These are phyloP conservation scores for Gambusia holbrooki DNA, from an alignment of 2,113 vertebrate species.

Conservation along the genomic window DNA sequence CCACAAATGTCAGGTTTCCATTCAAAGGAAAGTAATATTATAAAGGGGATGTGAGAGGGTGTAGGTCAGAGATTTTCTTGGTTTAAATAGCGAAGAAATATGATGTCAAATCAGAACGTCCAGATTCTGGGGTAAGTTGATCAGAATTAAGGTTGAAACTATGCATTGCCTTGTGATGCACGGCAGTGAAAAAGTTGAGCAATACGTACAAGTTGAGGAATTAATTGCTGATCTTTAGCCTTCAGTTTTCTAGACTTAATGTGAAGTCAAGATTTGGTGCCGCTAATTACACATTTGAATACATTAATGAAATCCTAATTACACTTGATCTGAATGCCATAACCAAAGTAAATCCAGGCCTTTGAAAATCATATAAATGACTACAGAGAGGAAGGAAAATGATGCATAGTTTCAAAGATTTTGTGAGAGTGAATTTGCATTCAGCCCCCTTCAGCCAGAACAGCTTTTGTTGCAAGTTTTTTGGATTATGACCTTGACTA, in stretches of 20 bases:
- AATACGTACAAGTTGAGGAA: no score
- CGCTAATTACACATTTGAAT: neutral
- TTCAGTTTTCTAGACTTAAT: neutral
- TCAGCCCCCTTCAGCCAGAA: neutral
- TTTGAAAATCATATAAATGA: neutral
- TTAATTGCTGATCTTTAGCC: no score
- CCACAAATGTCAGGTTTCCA: slow-evolving; percentile 1
- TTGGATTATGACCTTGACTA: neutral
- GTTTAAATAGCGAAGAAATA: neutral
- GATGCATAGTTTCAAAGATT: no score
- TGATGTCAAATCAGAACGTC: neutral
- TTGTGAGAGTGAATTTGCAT: no score
- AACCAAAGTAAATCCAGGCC: neutral
- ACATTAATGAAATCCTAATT: neutral
- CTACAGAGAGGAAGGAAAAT: no score
- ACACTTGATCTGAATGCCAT: neutral
- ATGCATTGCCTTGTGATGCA: neutral
- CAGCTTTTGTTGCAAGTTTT: neutral
- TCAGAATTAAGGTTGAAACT: neutral
- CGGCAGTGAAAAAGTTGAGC: no score
- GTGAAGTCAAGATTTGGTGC: neutral
- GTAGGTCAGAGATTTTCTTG: neutral
- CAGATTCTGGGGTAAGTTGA: neutral
- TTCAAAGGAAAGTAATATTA: neutral
- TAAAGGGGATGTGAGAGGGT: neutral